Percentiles rank a stretch among this genome's conserved stretches.
Evolutionary conservation across 1,140 invertebrate species (phyloP).

Genomic region (Tetraneura akinire): DNA sequence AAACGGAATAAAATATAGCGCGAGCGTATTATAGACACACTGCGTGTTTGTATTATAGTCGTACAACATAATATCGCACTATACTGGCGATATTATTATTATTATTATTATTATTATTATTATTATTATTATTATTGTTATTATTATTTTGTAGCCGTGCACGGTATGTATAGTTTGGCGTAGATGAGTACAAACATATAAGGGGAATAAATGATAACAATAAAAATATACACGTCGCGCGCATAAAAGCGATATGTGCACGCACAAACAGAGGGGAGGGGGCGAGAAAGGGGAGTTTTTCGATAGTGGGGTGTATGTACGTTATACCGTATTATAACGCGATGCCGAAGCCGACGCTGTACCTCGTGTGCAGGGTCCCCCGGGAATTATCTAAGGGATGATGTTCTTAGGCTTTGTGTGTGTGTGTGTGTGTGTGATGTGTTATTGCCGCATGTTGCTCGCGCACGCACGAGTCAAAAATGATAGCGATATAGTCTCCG

Average conservation of each 20-base stretch:
- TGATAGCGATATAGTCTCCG: constrained; percentile 45
- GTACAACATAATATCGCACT: background rate
- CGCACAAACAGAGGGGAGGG: no score
- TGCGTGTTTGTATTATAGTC: no score
- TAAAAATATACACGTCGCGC: constrained; percentile 49
- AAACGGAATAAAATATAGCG: constrained; percentile 50
- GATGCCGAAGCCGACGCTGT: background rate
- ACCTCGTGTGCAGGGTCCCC: constrained; percentile 13
- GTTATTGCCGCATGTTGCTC: constrained; percentile 35
- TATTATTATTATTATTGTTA: no score
- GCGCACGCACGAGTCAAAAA: constrained; percentile 1
- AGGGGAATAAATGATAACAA: constrained; percentile 52
- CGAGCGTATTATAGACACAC: constrained; percentile 14
- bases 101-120: background rate
- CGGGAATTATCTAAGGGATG: constrained; percentile 37
- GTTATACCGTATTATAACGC: no score
- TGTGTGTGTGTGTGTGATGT: constrained; percentile 40
- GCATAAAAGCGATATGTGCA: constrained; percentile 49
- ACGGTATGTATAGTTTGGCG: background rate
- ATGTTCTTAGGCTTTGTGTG: constrained; percentile 50
- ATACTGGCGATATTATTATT: no score
- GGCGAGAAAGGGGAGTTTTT: constrained; percentile 45
- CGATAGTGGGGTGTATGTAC: constrained; percentile 23
- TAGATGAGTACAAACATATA: constrained; percentile 49
- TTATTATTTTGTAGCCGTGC: no score